Evolutionary conservation across 2,113 vertebrate species (phyloP).

Genomic region (Amphiprion ocellaris): DNA sequence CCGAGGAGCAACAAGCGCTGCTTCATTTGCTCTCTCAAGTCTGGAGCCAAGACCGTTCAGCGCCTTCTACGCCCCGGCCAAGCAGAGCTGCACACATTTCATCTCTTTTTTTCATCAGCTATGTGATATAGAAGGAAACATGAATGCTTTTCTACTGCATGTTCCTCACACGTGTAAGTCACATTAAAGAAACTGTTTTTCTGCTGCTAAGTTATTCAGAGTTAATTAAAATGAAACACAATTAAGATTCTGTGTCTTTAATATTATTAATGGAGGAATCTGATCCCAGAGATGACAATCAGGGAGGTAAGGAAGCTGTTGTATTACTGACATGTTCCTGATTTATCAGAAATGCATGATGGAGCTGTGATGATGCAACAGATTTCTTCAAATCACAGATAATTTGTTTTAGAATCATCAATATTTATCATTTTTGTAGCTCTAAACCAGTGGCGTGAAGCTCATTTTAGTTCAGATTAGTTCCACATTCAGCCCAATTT

Average conservation of each 20-base stretch:
- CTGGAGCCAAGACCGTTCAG: slow-evolving; percentile 15
- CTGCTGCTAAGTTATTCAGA: not conserved
- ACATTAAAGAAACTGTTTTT: too few relatives aligned
- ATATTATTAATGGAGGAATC: not conserved
- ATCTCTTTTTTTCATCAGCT: not conserved
- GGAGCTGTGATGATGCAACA: not conserved
- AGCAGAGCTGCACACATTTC: slow-evolving; percentile 2
- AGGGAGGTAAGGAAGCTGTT: too few relatives aligned
- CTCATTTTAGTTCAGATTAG: too few relatives aligned
- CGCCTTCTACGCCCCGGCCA: not conserved
- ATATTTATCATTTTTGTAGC: too few relatives aligned
- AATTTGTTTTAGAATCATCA: too few relatives aligned
- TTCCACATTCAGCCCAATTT: too few relatives aligned
- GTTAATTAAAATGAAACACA: slow-evolving; percentile 3
- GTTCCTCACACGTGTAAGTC: too few relatives aligned
- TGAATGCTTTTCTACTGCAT: too few relatives aligned
- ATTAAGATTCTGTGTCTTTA: not conserved
- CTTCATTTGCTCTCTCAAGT: slow-evolving; percentile 47
- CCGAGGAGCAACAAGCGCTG: slow-evolving; percentile 47
- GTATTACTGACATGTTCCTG: not conserved
- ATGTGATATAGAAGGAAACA: too few relatives aligned
- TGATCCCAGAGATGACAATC: not conserved
- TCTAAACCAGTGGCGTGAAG: too few relatives aligned
- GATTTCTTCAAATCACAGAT: too few relatives aligned
- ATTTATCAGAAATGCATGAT: not conserved